A percentile compares a stretch with the other conserved stretches of the same genome.
phyloP scores from a whole-genome alignment of 2,888 invertebrate genomes.

The Tipula unca region DNA sequence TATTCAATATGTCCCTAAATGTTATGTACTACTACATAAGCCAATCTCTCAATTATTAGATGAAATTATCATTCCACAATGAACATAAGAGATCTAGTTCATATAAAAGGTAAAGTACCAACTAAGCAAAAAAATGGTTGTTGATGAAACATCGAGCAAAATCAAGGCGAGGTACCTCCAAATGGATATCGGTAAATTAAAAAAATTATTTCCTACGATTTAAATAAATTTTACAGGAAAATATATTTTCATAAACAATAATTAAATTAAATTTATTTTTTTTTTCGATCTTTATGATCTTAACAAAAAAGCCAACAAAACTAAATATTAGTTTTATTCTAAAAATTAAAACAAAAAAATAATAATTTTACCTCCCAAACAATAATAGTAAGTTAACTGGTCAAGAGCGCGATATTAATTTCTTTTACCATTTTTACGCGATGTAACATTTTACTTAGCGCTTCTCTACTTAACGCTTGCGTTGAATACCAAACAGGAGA shows the following conservation, averaged over 20 bases:
- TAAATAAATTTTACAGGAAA: background rate
- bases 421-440: constrained; percentile 89
- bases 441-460: constrained; percentile 85
- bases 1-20: no score
- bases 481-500: constrained; percentile 96
- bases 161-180: no score
- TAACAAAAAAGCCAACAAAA: background rate
- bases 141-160: no score
- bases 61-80: no score
- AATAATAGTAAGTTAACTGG: constrained; percentile 38
- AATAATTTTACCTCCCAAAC: background rate
- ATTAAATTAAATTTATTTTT: no score
- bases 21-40: no score
- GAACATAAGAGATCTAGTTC: no score
- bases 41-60: no score
- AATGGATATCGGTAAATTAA: no score
- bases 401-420: constrained; percentile 73
- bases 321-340: background rate
- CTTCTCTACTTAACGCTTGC: constrained; percentile 68
- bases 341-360: background rate
- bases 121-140: no score
- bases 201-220: no score
- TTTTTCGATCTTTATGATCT: background rate
- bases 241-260: background rate
- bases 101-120: no score